phyloP scores from a whole-genome alignment of 2,888 invertebrate species.

The Synergus gifuensis region DNA sequence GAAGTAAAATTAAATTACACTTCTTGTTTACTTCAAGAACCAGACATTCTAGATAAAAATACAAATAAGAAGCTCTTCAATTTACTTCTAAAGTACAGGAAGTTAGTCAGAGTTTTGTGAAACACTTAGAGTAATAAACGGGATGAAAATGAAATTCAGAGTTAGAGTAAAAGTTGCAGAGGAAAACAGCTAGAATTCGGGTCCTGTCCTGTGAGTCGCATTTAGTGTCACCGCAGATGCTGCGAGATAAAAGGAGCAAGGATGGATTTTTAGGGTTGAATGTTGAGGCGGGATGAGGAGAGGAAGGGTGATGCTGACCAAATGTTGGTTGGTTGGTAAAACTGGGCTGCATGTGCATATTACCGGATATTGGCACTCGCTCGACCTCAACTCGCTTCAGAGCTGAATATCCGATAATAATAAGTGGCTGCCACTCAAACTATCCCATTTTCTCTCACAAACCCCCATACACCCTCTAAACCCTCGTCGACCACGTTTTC shows the following conservation, averaged over 20 bases:
- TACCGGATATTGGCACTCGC: constrained; percentile 64
- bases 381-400: constrained; percentile 57
- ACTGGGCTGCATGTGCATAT: constrained; percentile 49
- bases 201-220: background rate
- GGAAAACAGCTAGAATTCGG: background rate
- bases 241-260: background rate
- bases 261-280: background rate
- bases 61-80: background rate
- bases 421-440: constrained; percentile 66
- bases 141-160: constrained; percentile 10
- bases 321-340: constrained; percentile 31
- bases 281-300: background rate
- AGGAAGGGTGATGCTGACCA: constrained; percentile 5
- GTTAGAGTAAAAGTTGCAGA: background rate
- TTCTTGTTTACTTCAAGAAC: background rate
- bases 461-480: constrained; percentile 50
- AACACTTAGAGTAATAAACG: constrained; percentile 4
- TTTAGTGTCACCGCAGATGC: constrained; percentile 28
- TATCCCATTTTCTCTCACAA: constrained; percentile 48
- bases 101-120: background rate
- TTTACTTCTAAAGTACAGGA: background rate
- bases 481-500: constrained; percentile 41
- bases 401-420: constrained; percentile 64
- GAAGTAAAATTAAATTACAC: background rate
- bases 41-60: background rate